Evolutionary conservation across 2,797 vertebrate genomes (phyloP).

Genomic region (Mycteria americana): DNA sequence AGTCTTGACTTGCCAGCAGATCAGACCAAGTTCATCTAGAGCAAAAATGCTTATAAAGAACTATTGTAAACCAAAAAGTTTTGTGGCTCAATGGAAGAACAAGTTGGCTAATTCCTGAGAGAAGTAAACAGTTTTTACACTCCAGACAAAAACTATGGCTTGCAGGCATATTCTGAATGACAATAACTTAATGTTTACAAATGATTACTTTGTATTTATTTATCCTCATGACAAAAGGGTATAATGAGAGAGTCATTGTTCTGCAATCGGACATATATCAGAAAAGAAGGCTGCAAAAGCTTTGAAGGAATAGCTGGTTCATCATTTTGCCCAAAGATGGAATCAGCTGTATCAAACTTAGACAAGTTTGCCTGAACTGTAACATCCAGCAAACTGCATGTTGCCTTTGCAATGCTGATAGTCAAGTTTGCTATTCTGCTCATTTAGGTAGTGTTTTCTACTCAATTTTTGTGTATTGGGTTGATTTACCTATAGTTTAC

Average conservation of each 20-base stretch:
- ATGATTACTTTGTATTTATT: neutral
- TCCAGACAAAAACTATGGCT: neutral
- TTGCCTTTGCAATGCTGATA: neutral
- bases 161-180: neutral
- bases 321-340: neutral
- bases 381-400: neutral
- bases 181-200: neutral
- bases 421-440: neutral
- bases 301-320: neutral
- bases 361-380: neutral
- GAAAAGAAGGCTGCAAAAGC: neutral
- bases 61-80: neutral
- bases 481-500: neutral
- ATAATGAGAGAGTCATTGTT: neutral
- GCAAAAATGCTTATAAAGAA: neutral
- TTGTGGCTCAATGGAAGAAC: neutral
- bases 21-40: neutral
- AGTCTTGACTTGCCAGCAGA: neutral
- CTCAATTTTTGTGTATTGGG: neutral
- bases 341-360: neutral
- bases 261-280: neutral
- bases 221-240: neutral
- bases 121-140: neutral
- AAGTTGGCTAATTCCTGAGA: neutral
- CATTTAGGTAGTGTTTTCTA: neutral